Base-by-base conservation (phyloP, 2,888 invertebrate genomes). In the Beris chalybata region DNA sequence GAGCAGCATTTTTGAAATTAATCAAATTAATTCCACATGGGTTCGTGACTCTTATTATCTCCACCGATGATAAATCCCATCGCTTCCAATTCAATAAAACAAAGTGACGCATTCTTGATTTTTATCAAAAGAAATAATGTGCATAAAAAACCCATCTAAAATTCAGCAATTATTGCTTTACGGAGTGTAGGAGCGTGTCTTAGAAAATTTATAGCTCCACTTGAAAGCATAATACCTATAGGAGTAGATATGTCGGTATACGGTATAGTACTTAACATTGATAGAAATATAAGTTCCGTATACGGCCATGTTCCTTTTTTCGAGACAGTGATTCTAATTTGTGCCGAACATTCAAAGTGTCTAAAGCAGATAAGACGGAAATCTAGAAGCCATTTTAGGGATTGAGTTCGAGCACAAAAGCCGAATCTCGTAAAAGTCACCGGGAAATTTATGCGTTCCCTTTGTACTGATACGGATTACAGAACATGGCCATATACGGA, bases 391-490 rank as follows among this genome's bases (percentile, higher is more conserved):
- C 64, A 64, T 64, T 64, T 63, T 64, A 45, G 22, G 47, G 53
- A 64, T 44, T 54, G 50, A 55, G 29, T 64, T 64, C 32, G 53
- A 54, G 30, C 54, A 64, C 53, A 64, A 64, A 64, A 47, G 64
- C 9, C 43, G 50, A 67, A 48, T 65, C 50, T 45, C 48, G 63
- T 70, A 70, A 70, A 68, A 68, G 66, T 70, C 68, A 68, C 68
- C 48, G 22, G 22, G 44, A 66, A 68, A 70, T 70, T 70, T 70
- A 70, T 70, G 67, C 13, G 61, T 47, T 11, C 12, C 55, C 54
- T 54, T 64, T 64, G 64, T 64, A 53, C 64, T 4, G 45, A 44
- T 12, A 29, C 6, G 52, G 55, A 64, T 64, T 55, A 64, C 64
- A 64, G 38, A 64, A 64, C 44, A 52, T 64, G 54, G 52, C 64